Evolutionary conservation across 1,140 invertebrate species (phyloP), one percentile per base, ranked within the genome.

Genomic region (Drosophila hydei): DNA sequence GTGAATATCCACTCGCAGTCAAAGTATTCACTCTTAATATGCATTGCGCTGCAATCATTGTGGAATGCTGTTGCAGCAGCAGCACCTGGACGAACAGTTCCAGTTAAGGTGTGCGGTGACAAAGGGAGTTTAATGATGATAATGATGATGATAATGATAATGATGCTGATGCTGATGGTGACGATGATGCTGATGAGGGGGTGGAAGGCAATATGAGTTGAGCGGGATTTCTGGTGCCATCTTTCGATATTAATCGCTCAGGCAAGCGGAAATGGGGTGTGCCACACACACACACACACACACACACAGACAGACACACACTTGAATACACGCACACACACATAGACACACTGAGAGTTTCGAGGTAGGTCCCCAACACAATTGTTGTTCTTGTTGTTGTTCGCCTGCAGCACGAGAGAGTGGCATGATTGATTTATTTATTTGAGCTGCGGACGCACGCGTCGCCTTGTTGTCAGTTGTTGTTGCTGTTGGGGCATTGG

Each of bases 251-350:
- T 81, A 77, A 85, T 85, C 83, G 77, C 71, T 16, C 81, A 68
- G 72, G 72, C 72, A 89, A 88, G 63, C 83, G 83, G 83, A 87
- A 87, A 87, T 87, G 78, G 84, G 83, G 83, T 88, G 83, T 87
- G 83, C 19, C 36, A 42, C 30, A 27, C 25, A 54, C 42, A 68
- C 55, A 65, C 67, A 47, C 61, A 69, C 51, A 65, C 61, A 81
- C 54, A 71, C 45, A 43, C 25, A 50, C 33, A 50, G 30, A 60
- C 38, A 50, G 27, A 40, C 27, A 45, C 23, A 52, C 40, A 68
- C 54, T 61, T 62, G 42, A 55, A 68, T 45, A 64, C 64, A 81
- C 54, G 67, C 45, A 43, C 27, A 51, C 25, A 51, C 33, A 51
- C 40, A 51, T 51, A 30, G 45, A 40, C 6, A 69, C 47, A 27